Evolutionary conservation across 1,140 invertebrate genomes (phyloP).

Genomic region (Oscheius sp.): DNA sequence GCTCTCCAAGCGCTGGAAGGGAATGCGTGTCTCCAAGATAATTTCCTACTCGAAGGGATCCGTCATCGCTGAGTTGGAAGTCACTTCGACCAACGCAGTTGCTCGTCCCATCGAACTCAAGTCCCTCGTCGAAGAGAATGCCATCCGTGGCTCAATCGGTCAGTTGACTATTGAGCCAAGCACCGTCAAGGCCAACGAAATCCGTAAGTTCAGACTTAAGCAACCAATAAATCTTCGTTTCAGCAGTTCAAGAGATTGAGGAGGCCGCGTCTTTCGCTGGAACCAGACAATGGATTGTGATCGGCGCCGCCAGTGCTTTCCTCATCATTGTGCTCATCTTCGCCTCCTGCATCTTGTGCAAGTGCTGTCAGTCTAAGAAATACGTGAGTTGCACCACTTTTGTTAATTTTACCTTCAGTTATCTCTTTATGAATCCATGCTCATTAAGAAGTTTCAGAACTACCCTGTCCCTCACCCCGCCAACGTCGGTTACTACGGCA

Average conservation of each 20-base stretch:
- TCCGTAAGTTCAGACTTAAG: constrained; percentile 12
- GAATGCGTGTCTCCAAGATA: constrained; percentile 30
- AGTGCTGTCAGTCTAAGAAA: neutral
- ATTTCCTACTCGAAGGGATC: constrained; percentile 35
- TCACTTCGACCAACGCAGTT: constrained; percentile 21
- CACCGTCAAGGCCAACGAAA: constrained; percentile 33
- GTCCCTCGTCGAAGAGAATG: constrained; percentile 34
- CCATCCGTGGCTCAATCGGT: constrained; percentile 36
- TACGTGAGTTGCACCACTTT: constrained; percentile 17
- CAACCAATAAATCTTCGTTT: neutral
- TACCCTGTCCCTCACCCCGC: constrained; percentile 32
- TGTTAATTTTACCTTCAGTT: neutral
- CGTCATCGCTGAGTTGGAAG: constrained; percentile 38
- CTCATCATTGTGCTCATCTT: constrained; percentile 1
- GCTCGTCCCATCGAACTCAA: constrained; percentile 38
- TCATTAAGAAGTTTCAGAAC: constrained; percentile 23
- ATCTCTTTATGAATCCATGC: no score
- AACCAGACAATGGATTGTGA: constrained; percentile 6
- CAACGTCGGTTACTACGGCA: constrained; percentile 17
- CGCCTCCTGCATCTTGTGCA: constrained; percentile 13
- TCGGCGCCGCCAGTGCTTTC: constrained; percentile 1
- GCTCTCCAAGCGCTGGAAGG: constrained; percentile 32
- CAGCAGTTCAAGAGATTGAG: neutral
- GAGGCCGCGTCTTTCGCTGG: neutral
- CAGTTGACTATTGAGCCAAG: constrained; percentile 37